Evolutionary conservation across 1,140 invertebrate species (phyloP).

Genomic region (Drosophila pallidifrons): DNA sequence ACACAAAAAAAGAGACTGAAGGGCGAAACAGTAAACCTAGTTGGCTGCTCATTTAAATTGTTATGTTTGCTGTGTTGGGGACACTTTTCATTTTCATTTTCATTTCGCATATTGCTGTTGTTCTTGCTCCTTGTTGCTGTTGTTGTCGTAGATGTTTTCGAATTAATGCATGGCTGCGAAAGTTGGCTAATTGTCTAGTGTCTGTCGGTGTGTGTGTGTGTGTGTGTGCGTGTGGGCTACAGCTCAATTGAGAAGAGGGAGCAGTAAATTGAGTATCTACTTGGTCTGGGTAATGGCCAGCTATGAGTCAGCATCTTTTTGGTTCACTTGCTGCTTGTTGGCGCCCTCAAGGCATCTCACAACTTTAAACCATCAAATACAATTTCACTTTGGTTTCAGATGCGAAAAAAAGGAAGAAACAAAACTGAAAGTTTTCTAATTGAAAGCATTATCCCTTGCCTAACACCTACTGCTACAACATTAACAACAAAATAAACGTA

Average conservation of each 20-base stretch:
- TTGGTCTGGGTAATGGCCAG: slow-evolving; percentile 58
- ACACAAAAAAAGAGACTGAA: not conserved
- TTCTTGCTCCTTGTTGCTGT: slow-evolving; percentile 13
- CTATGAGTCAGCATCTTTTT: slow-evolving; percentile 59
- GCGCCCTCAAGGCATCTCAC: not conserved
- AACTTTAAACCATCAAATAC: slow-evolving; percentile 10
- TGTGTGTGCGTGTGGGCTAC: slow-evolving; percentile 14
- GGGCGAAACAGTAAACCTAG: slow-evolving; percentile 4
- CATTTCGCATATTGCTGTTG: slow-evolving; percentile 29
- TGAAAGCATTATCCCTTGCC: slow-evolving; percentile 22
- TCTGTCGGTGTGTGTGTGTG: not conserved
- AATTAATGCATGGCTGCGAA: slow-evolving; percentile 77
- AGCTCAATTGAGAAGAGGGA: slow-evolving; percentile 51
- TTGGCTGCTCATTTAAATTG: slow-evolving; percentile 79
- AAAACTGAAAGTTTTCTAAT: slow-evolving; percentile 22
- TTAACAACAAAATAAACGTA: not conserved
- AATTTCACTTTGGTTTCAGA: slow-evolving; percentile 15
- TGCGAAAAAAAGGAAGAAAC: not conserved
- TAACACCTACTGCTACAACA: not conserved
- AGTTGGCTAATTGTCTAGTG: slow-evolving; percentile 76
- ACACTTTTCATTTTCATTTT: slow-evolving; percentile 58
- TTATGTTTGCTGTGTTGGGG: slow-evolving; percentile 35
- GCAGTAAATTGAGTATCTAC: slow-evolving; percentile 8
- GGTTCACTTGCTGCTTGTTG: not conserved
- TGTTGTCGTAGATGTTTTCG: slow-evolving; percentile 56